These are phyloP conservation scores for Vulpes ferrilata DNA, from an alignment of 2,113 vertebrate genomes.

Conservation along the genomic window DNA sequence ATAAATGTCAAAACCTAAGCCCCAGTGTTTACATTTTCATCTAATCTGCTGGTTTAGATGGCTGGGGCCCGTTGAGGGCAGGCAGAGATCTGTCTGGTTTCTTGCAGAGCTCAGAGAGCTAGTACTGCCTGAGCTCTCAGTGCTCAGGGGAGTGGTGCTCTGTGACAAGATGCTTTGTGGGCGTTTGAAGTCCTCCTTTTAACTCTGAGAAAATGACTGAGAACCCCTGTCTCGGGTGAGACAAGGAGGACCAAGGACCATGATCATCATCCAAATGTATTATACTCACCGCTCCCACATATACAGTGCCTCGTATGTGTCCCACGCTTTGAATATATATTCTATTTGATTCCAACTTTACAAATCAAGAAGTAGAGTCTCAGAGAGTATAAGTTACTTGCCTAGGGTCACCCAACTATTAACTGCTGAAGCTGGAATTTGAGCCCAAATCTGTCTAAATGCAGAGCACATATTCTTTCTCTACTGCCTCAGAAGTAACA, in stretches of 20 bases:
- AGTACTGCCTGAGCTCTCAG: background rate
- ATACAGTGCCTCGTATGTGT: background rate
- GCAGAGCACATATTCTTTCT: background rate
- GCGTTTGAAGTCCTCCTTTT: background rate
- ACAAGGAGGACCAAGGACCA: background rate
- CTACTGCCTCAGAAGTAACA: background rate
- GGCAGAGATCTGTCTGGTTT: background rate
- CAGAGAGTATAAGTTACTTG: background rate
- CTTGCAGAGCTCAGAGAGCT: background rate
- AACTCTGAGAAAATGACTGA: background rate
- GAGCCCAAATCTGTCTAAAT: background rate
- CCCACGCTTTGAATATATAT: background rate
- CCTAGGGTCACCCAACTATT: background rate
- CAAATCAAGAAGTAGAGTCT: slow-evolving; percentile 17
- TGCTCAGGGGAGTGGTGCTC: background rate
- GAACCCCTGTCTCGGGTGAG: background rate
- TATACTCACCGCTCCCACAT: background rate
- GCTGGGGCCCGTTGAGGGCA: slow-evolving; percentile 40
- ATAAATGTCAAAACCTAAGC: slow-evolving; percentile 18
- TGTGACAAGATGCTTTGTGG: slow-evolving; percentile 16
- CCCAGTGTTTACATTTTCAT: slow-evolving; percentile 56
- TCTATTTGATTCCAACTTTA: slow-evolving; percentile 20
- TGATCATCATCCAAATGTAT: background rate
- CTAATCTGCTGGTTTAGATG: slow-evolving; percentile 24
- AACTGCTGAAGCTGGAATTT: background rate